Conservation (phyloP, 1,140 invertebrate species). For the Papilio aristodemus region DNA sequence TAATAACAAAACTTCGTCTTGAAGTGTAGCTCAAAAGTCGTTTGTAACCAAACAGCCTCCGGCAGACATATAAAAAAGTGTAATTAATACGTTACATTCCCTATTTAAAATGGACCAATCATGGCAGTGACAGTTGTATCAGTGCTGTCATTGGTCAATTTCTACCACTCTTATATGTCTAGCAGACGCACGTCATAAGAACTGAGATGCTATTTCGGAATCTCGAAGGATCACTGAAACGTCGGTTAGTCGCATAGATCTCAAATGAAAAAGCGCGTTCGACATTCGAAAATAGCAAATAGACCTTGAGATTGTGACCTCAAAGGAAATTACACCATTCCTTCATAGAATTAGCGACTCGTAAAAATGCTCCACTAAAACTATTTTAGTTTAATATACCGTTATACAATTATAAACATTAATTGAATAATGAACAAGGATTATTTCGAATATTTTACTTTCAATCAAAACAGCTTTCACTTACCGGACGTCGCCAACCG, state of each 20-base stretch:
- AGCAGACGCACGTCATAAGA: constrained; percentile 71
- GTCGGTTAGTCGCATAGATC: background rate
- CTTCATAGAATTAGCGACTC: constrained; percentile 76
- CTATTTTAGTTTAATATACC: constrained; percentile 67
- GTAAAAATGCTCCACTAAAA: constrained; percentile 70
- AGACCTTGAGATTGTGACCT: constrained; percentile 76
- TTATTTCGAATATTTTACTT: constrained; percentile 63
- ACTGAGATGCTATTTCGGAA: constrained; percentile 70
- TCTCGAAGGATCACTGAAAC: constrained; percentile 44
- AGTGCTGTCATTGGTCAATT: constrained; percentile 78
- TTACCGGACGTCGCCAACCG: constrained; percentile 47
- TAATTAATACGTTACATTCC: constrained; percentile 62
- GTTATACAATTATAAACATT: constrained; percentile 61
- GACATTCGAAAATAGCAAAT: constrained; percentile 65
- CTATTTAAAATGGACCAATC: constrained; percentile 78
- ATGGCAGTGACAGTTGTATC: constrained; percentile 72
- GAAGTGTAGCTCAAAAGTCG: constrained; percentile 78
- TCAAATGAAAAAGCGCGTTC: constrained; percentile 33
- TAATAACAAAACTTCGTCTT: constrained; percentile 73
- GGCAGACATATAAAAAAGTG: constrained; percentile 78
- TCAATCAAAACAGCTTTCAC: constrained; percentile 53
- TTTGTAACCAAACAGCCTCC: constrained; percentile 71
- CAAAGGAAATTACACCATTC: constrained; percentile 61
- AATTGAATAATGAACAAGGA: constrained; percentile 68
- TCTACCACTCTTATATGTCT: constrained; percentile 75